Conservation (phyloP, 2,797 vertebrate genomes). For the Tenualosa thibaudeaui region DNA sequence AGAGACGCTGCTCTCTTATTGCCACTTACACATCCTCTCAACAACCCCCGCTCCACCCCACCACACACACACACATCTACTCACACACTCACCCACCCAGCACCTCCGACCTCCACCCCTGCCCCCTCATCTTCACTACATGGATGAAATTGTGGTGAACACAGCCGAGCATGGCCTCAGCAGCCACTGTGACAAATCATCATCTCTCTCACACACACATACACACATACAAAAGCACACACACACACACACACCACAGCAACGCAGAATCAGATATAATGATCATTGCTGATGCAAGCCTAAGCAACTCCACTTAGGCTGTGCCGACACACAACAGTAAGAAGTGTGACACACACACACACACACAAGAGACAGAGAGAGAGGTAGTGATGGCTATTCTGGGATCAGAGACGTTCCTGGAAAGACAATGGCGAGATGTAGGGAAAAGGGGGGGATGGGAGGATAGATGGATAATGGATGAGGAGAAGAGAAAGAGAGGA, state of each 20-base stretch:
- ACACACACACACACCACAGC: not conserved
- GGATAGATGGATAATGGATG: not conserved
- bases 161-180: not conserved
- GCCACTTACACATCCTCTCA: not conserved
- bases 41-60: not conserved
- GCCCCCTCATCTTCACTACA: not conserved
- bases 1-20: not conserved
- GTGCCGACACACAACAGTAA: not conserved
- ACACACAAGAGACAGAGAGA: no score
- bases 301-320: not conserved
- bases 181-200: conserved; percentile 16
- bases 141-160: not conserved
- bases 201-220: not conserved
- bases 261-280: not conserved
- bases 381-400: not conserved
- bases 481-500: not conserved
- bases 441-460: not conserved
- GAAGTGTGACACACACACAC: not conserved
- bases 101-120: not conserved
- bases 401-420: not conserved
- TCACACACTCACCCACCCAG: not conserved
- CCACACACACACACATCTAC: conserved; percentile 4
- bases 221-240: not conserved
- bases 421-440: not conserved
- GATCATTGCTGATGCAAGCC: not conserved